Conservation (phyloP, 2,113 vertebrate species). For the Callopanchax toddi region DNA sequence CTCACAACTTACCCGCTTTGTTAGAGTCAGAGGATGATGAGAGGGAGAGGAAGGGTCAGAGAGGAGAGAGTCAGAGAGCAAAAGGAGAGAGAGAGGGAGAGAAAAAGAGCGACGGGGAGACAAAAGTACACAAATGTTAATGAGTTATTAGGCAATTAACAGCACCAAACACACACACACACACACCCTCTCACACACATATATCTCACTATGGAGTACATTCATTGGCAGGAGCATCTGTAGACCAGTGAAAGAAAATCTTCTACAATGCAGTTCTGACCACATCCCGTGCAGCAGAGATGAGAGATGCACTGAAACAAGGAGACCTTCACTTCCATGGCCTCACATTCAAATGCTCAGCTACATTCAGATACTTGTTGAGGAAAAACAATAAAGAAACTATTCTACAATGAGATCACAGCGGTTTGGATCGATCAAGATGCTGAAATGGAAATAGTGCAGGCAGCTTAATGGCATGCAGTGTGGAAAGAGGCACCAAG, state of each 20-base stretch:
- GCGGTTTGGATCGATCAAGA: conserved; percentile 63
- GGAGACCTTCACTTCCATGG: conserved; percentile 38
- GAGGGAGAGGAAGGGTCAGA: conserved; percentile 73
- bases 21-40: conserved; percentile 86
- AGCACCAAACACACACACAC: conserved; percentile 24
- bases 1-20: conserved; percentile 92
- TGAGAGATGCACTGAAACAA: conserved; percentile 66
- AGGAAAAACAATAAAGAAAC: conserved; percentile 13
- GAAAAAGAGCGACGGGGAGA: conserved; percentile 80
- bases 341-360: conserved; percentile 64
- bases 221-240: conserved; percentile 63
- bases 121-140: conserved; percentile 96
- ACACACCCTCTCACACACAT: conserved; percentile 4
- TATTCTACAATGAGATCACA: conserved; percentile 52
- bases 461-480: conserved; percentile 74
- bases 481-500: conserved; percentile 62
- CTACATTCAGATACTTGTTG: conserved; percentile 54
- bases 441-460: conserved; percentile 73
- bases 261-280: conserved; percentile 70
- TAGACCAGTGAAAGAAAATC: conserved; percentile 56
- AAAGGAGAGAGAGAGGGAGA: conserved; percentile 79
- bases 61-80: conserved; percentile 81
- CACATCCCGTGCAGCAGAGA: conserved; percentile 74
- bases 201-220: conserved; percentile 56
- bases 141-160: conserved; percentile 79